Percentiles rank a stretch among this genome's conserved stretches.
phyloP scores from a whole-genome alignment of 2,113 vertebrate species.

The Cottus gobio region DNA sequence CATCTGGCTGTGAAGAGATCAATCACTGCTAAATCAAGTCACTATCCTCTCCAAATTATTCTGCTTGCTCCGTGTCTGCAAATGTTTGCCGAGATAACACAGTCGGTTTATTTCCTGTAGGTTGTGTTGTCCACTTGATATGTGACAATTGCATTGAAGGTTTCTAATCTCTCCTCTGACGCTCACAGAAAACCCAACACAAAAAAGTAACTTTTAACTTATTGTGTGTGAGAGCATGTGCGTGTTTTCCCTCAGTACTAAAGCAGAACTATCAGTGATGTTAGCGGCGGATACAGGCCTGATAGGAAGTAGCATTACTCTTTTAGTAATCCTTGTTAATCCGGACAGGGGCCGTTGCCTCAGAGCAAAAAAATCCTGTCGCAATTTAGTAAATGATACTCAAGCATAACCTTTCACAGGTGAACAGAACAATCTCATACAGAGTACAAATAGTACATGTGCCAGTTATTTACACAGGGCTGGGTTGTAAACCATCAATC shows the following conservation, averaged over 20 bases:
- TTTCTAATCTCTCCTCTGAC: not conserved
- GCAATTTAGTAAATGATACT: constrained; percentile 44
- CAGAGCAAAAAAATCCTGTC: constrained; percentile 45
- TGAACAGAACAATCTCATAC: constrained; percentile 7
- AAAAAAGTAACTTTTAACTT: constrained; percentile 27
- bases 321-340: constrained; percentile 81
- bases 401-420: constrained; percentile 40
- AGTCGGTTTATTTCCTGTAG: not conserved
- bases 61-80: constrained; percentile 1
- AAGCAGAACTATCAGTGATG: constrained; percentile 59
- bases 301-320: constrained; percentile 78
- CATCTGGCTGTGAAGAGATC: constrained; percentile 37
- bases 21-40: constrained; percentile 48
- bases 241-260: constrained; percentile 26
- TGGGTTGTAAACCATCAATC: constrained; percentile 34
- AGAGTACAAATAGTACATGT: not conserved
- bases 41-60: constrained; percentile 34
- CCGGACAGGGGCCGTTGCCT: constrained; percentile 63
- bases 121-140: not conserved
- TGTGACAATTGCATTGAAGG: constrained; percentile 3
- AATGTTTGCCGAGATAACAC: constrained; percentile 4
- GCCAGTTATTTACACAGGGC: constrained; percentile 10
- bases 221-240: constrained; percentile 10
- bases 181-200: constrained; percentile 1
- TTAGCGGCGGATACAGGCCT: constrained; percentile 62